Base-by-base conservation (phyloP, 92 coral and sea anemone genomes). In the Epizoanthus illoricatus region DNA sequence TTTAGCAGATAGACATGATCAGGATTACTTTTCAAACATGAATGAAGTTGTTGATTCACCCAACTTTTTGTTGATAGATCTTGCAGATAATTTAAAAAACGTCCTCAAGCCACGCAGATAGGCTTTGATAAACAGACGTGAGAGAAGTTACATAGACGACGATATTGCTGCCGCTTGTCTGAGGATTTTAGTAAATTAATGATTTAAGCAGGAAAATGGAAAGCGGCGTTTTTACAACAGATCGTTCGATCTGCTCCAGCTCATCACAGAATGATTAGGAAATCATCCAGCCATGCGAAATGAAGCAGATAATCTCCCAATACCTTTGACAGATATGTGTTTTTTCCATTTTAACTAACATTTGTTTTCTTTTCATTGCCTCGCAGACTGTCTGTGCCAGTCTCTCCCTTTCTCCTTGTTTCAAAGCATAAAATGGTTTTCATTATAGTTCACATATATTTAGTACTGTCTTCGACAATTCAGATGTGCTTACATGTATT, bases 11-110 rank as follows among this genome's bases (percentile, higher is more conserved):
- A 64, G 55, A 43, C 54, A 24, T 78, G 82, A 20, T 36, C 21
- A n/a, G 58, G 56, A 78, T 78, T 78, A 63, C 72, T 62, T 17
- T 62, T 69, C 65, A 78, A 78, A 63, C 82, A 78, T 78, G 21
- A 42, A 56, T 78, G n/a, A 78, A 78, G 49, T 78, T 42, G 42
- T 78, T 64, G 40, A 63, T 64, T 78, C 12, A 7, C 5, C 60
- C 52, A 71, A 18, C 59, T 19, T 45, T 33, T 49, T 17, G 39
- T 43, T 45, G 43, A 19, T 23, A 20, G 71, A 41, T 16, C 43
- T 64, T 41, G 20, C 5, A 20, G 71, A 62, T 23, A 20, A 52
- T 42, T 63, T 21, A 45, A 78, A 58, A 78, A 78, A 63, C 71
- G 71, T 63, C 65, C 82, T 78, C 60, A 56, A 23, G 0, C 5